Evolutionary conservation across 2,888 invertebrate species (phyloP).

Genomic region (Aphidoletes aphidimyza): DNA sequence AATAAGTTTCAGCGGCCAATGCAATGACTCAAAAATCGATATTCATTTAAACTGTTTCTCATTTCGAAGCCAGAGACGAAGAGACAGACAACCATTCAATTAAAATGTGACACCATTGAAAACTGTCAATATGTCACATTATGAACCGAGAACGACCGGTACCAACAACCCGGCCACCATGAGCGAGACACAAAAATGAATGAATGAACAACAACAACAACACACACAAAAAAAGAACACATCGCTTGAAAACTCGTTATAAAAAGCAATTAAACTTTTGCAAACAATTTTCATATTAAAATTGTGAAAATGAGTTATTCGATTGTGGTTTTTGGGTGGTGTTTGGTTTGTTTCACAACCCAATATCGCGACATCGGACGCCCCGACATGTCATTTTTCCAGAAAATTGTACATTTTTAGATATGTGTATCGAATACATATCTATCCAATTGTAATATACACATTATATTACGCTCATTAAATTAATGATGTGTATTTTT

Average conservation of each 20-base stretch:
- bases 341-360: too few species aligned
- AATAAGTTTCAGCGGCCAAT: not conserved
- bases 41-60: not conserved
- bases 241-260: slow-evolving; percentile 48
- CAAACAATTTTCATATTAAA: slow-evolving; percentile 44
- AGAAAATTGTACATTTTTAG: slow-evolving; percentile 27
- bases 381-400: too few species aligned
- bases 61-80: not conserved
- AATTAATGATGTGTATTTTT: slow-evolving; percentile 42
- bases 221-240: not conserved
- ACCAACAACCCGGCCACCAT: too few species aligned
- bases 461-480: slow-evolving; percentile 24
- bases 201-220: not conserved
- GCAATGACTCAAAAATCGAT: slow-evolving; percentile 17
- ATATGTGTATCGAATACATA: slow-evolving; percentile 7
- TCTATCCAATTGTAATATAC: not conserved
- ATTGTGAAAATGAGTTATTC: slow-evolving; percentile 48
- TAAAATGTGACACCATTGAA: slow-evolving; percentile 37
- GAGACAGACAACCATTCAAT: slow-evolving; percentile 13
- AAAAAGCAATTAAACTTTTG: slow-evolving; percentile 46
- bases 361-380: too few species aligned
- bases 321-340: not conserved
- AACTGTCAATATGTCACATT: slow-evolving; percentile 46
- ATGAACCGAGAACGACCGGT: not conserved
- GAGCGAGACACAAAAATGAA: too few species aligned